Evolutionary conservation across 2,888 invertebrate genomes (phyloP), one percentile per base, ranked within the genome.

Genomic region (Tineola bisselliella): DNA sequence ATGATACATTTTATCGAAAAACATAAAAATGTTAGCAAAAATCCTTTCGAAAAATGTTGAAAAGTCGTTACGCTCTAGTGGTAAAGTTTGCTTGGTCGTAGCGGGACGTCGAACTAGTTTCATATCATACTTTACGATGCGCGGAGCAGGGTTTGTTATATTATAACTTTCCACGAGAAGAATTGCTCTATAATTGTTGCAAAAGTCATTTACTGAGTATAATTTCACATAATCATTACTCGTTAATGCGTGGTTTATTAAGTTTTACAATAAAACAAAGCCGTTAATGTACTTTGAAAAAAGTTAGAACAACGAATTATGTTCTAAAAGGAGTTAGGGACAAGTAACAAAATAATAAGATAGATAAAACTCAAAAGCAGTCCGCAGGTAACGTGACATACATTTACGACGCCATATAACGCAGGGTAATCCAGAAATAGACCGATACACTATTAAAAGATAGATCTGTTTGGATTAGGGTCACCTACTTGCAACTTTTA

Each of bases 61-160:
- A 48, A 48, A 48, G 48, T 48, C 48, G 48, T 48, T 48, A 48
- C 48, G 48, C 48, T 48, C 6, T 48, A 48, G 48, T 48, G 48
- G 48, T 48, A 48, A 48, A 48, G 48, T 48, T 48, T 13, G 13
- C 15, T 17, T 48, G 48, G 48, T 48, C 48, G 48, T 17, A 17
- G 48, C 15, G 48, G 38, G 48, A 13, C 48, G 13, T 5, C 48
- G 8, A 17, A n/a, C 25, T 25, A 48, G 15, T 48, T 48, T 48
- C 48, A 48, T 48, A 48, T 48, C 48, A n/a, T 48, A 48, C n/a
- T 48, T 48, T 48, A 48, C 48, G 48, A 48, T 48, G 8, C n/a
- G 48, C 48, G 13, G 48, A 8, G 17, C 13, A 17, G 15, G 17
- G 48, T 38, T n/a, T n/a, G n/a, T n/a, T 38, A 38, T 38, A 6